Percentiles rank a stretch among this genome's conserved stretches.
phyloP scores from a whole-genome alignment of 1,140 invertebrate species.

The Caenorhabditis briggsae region DNA sequence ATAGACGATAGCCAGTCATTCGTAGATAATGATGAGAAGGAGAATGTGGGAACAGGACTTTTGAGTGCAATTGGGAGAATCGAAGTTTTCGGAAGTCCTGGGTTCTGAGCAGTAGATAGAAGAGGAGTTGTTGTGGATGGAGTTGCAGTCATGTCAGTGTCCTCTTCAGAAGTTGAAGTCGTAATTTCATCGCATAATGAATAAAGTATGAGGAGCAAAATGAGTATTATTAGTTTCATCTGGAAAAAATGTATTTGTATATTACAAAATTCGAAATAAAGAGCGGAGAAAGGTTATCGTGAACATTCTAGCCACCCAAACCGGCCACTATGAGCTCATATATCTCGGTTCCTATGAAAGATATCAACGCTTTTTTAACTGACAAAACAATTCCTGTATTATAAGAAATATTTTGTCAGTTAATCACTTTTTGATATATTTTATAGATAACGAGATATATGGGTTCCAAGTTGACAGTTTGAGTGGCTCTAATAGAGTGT shows the following conservation, averaged over 20 bases:
- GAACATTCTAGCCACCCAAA: too few species aligned
- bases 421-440: too few species aligned
- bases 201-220: background rate
- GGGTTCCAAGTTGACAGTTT: too few species aligned
- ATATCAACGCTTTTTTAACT: too few species aligned
- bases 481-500: too few species aligned
- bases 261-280: background rate
- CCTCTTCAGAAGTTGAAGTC: slow-evolving; percentile 9
- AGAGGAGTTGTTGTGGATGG: slow-evolving; percentile 5
- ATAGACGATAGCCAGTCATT: slow-evolving; percentile 13
- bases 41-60: slow-evolving; percentile 16
- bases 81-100: background rate
- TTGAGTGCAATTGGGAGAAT: background rate
- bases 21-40: slow-evolving; percentile 17
- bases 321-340: too few species aligned
- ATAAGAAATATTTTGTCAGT: too few species aligned
- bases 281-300: too few species aligned
- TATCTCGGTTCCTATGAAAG: too few species aligned
- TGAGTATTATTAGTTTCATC: slow-evolving; percentile 8
- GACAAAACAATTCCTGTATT: too few species aligned
- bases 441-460: too few species aligned
- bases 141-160: slow-evolving; percentile 23
- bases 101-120: background rate
- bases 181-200: background rate
- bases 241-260: background rate